Evolutionary conservation across 2,797 vertebrate genomes (phyloP).

Genomic region (Sternarchorhynchus goeldii): DNA sequence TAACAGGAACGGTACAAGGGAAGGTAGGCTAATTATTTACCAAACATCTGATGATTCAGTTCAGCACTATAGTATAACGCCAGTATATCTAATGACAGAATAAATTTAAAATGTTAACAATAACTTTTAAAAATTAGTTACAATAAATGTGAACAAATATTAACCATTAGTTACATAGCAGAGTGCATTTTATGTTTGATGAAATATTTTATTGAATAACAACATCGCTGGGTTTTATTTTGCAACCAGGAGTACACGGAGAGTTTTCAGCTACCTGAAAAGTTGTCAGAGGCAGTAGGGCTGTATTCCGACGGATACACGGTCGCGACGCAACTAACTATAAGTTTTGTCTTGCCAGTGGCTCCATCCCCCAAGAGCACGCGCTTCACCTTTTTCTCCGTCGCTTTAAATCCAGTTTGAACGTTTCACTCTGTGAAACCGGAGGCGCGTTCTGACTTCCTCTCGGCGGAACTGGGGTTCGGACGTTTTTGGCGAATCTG

Average conservation of each 20-base stretch:
- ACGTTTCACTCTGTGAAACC: slow-evolving; percentile 53
- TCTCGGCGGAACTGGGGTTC: neutral
- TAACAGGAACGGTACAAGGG: neutral
- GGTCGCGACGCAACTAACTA: slow-evolving; percentile 92
- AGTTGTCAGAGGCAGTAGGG: slow-evolving; percentile 90
- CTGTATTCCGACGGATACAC: slow-evolving; percentile 88
- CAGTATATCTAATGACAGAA: neutral
- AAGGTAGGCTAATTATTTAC: slow-evolving; percentile 17
- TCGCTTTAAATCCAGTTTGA: slow-evolving; percentile 52
- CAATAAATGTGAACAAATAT: too few species aligned
- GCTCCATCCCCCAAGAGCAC: slow-evolving; percentile 89
- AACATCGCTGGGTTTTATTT: too few species aligned
- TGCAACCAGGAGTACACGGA: too few species aligned
- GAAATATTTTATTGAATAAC: too few species aligned
- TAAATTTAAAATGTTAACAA: too few species aligned
- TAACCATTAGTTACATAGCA: too few species aligned
- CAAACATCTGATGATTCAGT: neutral
- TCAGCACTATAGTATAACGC: neutral
- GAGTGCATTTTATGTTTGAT: too few species aligned
- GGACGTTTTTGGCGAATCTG: slow-evolving; percentile 52
- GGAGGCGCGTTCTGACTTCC: slow-evolving; percentile 27
- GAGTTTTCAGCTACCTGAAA: slow-evolving; percentile 76
- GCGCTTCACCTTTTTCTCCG: slow-evolving; percentile 85
- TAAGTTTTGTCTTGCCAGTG: slow-evolving; percentile 90
- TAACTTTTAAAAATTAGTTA: too few species aligned